Conservation (phyloP, 2,113 vertebrate species). For the Notothenia coriiceps region DNA sequence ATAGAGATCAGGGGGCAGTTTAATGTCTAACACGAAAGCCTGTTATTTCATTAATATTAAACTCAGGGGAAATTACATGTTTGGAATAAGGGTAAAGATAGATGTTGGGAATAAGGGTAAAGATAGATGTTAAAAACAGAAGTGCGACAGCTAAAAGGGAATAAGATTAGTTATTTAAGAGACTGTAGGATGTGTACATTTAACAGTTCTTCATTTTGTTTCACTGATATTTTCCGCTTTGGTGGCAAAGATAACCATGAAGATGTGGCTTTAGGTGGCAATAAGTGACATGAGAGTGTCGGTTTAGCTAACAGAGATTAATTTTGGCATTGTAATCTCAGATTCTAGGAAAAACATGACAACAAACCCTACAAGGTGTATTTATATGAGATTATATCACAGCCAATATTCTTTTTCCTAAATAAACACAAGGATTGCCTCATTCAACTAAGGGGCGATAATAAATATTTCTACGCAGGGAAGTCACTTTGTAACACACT, state of each 20-base stretch:
- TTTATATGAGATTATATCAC: too few relatives aligned
- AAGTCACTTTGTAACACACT: too few relatives aligned
- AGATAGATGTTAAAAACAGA: not conserved
- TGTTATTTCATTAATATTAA: conserved; percentile 26
- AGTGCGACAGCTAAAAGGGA: not conserved
- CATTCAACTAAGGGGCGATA: too few relatives aligned
- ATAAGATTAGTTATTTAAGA: too few relatives aligned
- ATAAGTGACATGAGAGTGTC: conserved; percentile 6
- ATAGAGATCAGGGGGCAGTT: not conserved
- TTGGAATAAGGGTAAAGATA: too few relatives aligned
- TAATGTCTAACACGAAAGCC: not conserved
- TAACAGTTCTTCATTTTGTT: too few relatives aligned
- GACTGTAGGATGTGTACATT: too few relatives aligned
- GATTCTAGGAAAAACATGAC: conserved; percentile 20
- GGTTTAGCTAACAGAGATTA: not conserved
- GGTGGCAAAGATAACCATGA: not conserved
- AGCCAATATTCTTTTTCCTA: too few relatives aligned
- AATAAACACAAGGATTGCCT: too few relatives aligned
- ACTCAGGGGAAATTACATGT: not conserved
- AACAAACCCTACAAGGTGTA: not conserved
- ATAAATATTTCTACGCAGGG: too few relatives aligned
- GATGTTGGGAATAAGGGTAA: not conserved
- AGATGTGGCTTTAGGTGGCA: not conserved
- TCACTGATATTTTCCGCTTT: too few relatives aligned
- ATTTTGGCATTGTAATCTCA: not conserved